Conservation (phyloP, 2,797 vertebrate species). For the Bradypodion ventrale region DNA sequence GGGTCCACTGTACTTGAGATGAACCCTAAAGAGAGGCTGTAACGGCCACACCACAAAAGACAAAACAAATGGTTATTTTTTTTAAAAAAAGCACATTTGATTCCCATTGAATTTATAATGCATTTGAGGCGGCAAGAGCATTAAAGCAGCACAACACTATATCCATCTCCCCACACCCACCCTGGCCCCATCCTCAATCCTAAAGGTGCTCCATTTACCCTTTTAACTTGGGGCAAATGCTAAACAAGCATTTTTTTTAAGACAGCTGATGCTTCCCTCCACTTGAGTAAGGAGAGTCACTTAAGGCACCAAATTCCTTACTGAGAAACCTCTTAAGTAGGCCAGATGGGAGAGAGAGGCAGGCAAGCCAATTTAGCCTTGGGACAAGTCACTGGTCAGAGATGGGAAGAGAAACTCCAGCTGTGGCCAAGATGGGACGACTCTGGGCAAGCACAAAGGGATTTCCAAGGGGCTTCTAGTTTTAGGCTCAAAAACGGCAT, state of each 20-base stretch:
- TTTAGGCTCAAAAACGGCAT: too few species aligned
- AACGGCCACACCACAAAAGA: neutral
- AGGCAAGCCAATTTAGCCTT: neutral
- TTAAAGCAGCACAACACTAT: neutral
- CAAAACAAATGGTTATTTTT: too few species aligned
- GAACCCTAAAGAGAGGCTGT: neutral
- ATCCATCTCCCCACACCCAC: neutral
- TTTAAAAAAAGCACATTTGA: neutral
- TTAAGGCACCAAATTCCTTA: slow-evolving; percentile 37
- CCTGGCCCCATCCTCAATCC: neutral
- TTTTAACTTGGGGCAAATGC: neutral
- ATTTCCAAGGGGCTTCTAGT: too few species aligned
- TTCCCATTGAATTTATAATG: neutral
- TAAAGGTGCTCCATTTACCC: neutral
- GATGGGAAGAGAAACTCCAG: neutral
- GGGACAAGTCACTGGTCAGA: neutral
- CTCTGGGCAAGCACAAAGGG: too few species aligned
- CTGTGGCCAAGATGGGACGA: too few species aligned
- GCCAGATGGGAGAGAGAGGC: neutral
- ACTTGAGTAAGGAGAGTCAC: neutral
- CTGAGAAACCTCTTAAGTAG: neutral
- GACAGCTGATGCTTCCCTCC: neutral
- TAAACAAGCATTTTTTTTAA: neutral
- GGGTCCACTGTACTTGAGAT: too few species aligned
- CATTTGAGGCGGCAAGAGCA: neutral